These are phyloP conservation scores for Bombus picipes DNA, from an alignment of 1,140 invertebrate species.

Conservation along the genomic window DNA sequence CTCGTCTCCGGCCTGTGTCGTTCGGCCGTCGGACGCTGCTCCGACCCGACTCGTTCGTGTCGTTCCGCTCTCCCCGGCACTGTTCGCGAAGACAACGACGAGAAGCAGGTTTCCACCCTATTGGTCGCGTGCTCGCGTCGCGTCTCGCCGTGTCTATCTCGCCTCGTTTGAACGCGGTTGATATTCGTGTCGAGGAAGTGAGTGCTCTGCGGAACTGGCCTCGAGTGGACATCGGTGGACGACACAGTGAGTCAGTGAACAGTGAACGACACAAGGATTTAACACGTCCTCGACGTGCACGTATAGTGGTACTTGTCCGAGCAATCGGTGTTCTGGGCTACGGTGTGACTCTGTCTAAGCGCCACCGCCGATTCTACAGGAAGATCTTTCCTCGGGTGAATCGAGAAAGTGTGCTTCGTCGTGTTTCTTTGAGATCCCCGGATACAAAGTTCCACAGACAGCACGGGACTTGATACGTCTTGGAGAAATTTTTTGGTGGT, in stretches of 20 bases:
- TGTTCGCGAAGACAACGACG: background rate
- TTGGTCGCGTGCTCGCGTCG: constrained; percentile 1
- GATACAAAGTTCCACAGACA: background rate
- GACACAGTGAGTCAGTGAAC: constrained; percentile 19
- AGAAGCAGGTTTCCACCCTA: background rate
- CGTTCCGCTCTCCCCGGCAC: background rate
- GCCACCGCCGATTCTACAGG: constrained; percentile 10
- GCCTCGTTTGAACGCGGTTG: background rate
- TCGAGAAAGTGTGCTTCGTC: constrained; percentile 8
- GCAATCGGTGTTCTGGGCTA: background rate
- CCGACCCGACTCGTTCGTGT: background rate
- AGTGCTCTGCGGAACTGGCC: background rate
- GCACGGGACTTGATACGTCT: too few species aligned
- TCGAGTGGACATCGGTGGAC: background rate
- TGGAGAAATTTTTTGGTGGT: too few species aligned
- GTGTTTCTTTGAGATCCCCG: background rate
- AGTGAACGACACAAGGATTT: constrained; percentile 13
- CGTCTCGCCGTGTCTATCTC: background rate
- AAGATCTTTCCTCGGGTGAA: background rate
- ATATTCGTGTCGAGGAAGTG: background rate
- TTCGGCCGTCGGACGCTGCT: constrained; percentile 59
- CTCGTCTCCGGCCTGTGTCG: background rate
- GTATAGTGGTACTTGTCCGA: background rate
- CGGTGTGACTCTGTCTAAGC: constrained; percentile 29
- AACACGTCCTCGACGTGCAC: background rate